Evolutionary conservation across 1,140 invertebrate species (phyloP), one percentile per base, ranked within the genome.

Genomic region (Drosophila trapezifrons): DNA sequence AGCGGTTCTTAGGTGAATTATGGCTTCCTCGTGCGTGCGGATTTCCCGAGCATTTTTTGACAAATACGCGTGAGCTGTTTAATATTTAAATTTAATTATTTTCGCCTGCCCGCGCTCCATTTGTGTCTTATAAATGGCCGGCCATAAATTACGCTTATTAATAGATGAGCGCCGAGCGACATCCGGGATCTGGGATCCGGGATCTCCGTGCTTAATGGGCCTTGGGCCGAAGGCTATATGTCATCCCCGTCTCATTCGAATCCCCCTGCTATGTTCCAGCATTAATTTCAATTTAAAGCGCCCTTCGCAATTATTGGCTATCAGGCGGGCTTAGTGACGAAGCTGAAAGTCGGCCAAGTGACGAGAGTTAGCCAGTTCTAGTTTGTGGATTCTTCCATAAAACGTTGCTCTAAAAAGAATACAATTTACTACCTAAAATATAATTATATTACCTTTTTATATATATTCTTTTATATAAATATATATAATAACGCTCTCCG

Each of bases 41-140:
- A 59, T 51, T 76, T 78, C 18, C 52, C 32, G 18, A 35, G 29
- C 25, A 78, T 84, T 72, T 75, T 73, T 74, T 87, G 85, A 89
- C 80, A 90, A 84, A 90, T 89, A 83, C 66, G 59, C 78, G 63
- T 64, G 74, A 76, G 85, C 58, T 81, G 74, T 89, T 89, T 89
- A 89, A 89, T 89, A 89, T 89, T 89, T 89, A 89, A 89, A 89
- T 90, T 90, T 89, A 89, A 89, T 89, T 89, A 90, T 78, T 84
- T 89, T 84, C 76, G 76, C 67, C 51, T 20, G 25, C 47, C 62
- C 54, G 35, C 22, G 43, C 43, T 64, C 60, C 65, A 66, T 69
- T 69, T 37, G 46, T 43, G 65, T 43, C 65, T 25, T 74, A 54
- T 77, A 84, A 84, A 90, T 90, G 66, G 59, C 64, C 51, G 49